Conservation (phyloP, 2,797 vertebrate genomes). For the Todus mexicanus region DNA sequence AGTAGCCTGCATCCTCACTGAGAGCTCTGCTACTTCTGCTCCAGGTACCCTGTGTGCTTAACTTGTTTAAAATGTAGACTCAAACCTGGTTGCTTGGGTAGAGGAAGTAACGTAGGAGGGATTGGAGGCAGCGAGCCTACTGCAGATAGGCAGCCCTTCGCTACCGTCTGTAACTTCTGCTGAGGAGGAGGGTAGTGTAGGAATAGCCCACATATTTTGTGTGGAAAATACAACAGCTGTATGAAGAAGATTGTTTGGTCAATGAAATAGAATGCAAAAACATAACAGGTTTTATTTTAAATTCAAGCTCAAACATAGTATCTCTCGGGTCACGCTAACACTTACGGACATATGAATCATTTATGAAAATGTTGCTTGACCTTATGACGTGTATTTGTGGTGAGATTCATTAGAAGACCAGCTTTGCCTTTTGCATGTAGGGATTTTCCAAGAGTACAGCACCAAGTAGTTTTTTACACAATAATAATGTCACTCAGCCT, state of each 20-base stretch:
- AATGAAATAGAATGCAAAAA: slow-evolving; percentile 23
- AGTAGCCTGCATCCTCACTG: not conserved
- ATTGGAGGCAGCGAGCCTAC: not conserved
- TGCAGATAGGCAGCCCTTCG: not conserved
- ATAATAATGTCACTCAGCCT: not conserved
- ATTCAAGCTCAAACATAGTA: slow-evolving; percentile 6
- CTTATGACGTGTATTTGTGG: not conserved
- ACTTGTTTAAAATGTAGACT: not conserved
- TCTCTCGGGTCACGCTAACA: not conserved
- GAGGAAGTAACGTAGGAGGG: not conserved
- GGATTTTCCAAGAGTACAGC: not conserved
- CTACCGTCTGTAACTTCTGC: accelerated
- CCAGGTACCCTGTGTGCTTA: not conserved
- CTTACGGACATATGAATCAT: not conserved
- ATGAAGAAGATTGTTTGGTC: not conserved
- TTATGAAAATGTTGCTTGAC: not conserved
- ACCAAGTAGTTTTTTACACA: not conserved
- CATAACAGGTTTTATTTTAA: slow-evolving; percentile 30
- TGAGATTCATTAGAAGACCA: not conserved
- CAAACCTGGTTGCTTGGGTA: not conserved
- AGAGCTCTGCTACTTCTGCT: not conserved
- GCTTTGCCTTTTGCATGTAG: not conserved
- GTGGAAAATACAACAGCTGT: not conserved
- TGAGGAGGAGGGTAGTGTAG: not conserved
- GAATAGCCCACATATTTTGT: not conserved